Base-by-base conservation (phyloP, 2,888 invertebrate genomes). In the Scelioninae gen. 2 region DNA sequence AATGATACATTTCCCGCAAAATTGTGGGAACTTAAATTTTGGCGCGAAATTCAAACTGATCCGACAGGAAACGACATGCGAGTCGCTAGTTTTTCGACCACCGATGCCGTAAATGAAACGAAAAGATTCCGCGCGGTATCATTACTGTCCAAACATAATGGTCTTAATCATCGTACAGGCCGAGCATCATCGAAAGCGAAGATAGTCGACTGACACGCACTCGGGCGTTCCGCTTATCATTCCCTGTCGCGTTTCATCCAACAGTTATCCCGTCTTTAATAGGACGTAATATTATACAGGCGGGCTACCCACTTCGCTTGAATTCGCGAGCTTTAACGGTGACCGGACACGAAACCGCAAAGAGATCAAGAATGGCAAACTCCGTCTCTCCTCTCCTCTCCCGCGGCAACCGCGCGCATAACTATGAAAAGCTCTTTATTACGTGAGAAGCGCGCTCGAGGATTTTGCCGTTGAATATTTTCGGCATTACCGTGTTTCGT, bases 251-350 rank as follows among this genome's bases (percentile, higher is more conserved):
- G 83, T 85, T 85, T 83, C 80, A 81, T 79, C 81, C 82, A 79
- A 81, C 82, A 84, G 83, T 85, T 85, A 84, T 82, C 80, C 78
- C 80, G 76, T 78, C 79, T 81, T 82, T 84, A 83, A 84, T 83
- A 84, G 83, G 83, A 84, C 83, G 85, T 85, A 84, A 85, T 85
- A 84, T 83, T 84, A 83, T 82, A 84, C 82, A n/a, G 79, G 78
- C 5, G 79, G 81, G 81, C n/a, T n/a, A 79, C 79, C 82, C 78
- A 81, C 81, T 82, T 83, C 82, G 83, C 84, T 83, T 81, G 84
- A 84, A 84, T 83, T 83, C 81, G 81, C 81, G 80, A 80, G 78
- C 78, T 82, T 82, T 85, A 84, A 85, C 84, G 83, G 81, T 79
- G 82, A 79, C 76, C 79, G 81, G 78, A 78, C 85, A 85, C 83